Evolutionary conservation across 2,113 vertebrate genomes (phyloP), one percentile per base, ranked within the genome.

Genomic region (Gavialis gangeticus): DNA sequence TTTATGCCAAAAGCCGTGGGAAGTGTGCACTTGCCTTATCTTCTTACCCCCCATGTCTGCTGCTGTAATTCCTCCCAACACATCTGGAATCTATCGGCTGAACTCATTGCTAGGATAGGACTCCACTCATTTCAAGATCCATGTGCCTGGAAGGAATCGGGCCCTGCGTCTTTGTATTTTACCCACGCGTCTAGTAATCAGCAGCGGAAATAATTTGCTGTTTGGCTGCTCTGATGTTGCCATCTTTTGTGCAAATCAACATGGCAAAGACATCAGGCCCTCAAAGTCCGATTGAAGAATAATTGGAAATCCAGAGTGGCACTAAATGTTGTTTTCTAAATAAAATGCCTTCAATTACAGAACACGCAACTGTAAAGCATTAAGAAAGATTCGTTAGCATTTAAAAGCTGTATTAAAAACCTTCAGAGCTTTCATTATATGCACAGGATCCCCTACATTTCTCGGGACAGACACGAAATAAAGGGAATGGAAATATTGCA

Each of bases 251-350:
- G 91, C 89, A 14, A 81, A 96, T 96, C 92, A 12, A 96, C 97
- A 97, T 37, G 95, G 98, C 97, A 97, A 96, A 97, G 97, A 58
- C 87, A 96, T 96, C 94, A 93, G 94, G 75, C 82, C 86, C 95
- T 97, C 77, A 54, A 97, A 89, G 77, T 96, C 96, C 89, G 69
- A 98, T n/a, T 97, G 97, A 97, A 98, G 97, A 95, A 97, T 97
- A 98, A 98, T 94, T 98, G 96, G 96, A 98, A 98, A 98, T 92
- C 96, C 97, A 93, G 97, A 98, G 97, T 96, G 96, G 94, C 96
- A 94, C 86, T 97, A 98, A 97, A 97, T 73, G 92, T 90, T 97
- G 97, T 75, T 96, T 97, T 97, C 96, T 96, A 98, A 98, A 97
- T 97, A 97, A 98, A 97, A 97, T 46, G 75, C 96, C 80, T 96